Evolutionary conservation across 2,113 vertebrate species (phyloP).

Genomic region (Grallaria varia): DNA sequence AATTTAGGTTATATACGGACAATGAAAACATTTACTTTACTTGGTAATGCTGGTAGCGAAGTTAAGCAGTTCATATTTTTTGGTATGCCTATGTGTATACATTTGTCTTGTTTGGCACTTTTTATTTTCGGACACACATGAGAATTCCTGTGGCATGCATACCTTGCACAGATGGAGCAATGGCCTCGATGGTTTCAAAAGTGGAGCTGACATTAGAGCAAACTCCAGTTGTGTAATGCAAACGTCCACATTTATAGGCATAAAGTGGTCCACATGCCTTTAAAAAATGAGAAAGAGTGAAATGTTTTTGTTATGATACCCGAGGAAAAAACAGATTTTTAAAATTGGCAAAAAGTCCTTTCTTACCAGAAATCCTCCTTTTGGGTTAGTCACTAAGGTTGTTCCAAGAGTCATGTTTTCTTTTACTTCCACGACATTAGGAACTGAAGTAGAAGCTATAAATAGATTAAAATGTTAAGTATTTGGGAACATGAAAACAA

Average conservation of each 20-base stretch:
- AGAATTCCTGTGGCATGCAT: constrained; percentile 44
- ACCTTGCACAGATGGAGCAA: constrained; percentile 89
- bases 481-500: constrained; percentile 45
- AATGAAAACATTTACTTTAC: constrained; percentile 84
- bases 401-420: constrained; percentile 99
- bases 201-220: constrained; percentile 91
- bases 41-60: constrained; percentile 78
- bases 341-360: neutral
- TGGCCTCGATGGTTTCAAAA: constrained; percentile 87
- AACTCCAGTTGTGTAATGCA: constrained; percentile 92
- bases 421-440: constrained; percentile 90
- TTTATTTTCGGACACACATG: constrained; percentile 18
- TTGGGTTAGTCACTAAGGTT: constrained; percentile 92
- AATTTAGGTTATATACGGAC: constrained; percentile 57
- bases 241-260: constrained; percentile 90
- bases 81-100: constrained; percentile 74
- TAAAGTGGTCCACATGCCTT: constrained; percentile 97
- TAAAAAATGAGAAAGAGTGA: constrained; percentile 29
- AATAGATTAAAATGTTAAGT: constrained; percentile 65
- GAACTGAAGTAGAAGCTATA: constrained; percentile 85
- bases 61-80: constrained; percentile 67
- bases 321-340: neutral
- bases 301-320: neutral
- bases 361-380: constrained; percentile 96
- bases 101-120: constrained; percentile 36